Evolutionary conservation across 2,113 vertebrate species (phyloP).

Genomic region (Noctilio leporinus): DNA sequence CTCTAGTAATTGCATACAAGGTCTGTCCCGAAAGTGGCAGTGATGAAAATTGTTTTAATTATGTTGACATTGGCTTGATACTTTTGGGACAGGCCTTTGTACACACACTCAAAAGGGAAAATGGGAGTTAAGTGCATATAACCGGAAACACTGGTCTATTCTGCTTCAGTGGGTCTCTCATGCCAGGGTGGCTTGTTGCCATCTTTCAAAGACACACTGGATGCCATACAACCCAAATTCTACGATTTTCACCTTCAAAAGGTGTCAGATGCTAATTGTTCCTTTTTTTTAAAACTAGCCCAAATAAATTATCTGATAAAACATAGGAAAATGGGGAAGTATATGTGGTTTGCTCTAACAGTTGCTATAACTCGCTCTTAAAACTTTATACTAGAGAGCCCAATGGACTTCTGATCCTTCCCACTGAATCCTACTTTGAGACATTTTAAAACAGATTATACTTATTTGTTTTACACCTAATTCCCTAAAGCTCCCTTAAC

Average conservation of each 20-base stretch:
- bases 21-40: too few relatives aligned
- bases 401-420: not conserved
- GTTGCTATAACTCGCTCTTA: not conserved
- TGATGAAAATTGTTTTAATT: too few relatives aligned
- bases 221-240: not conserved
- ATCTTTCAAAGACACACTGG: not conserved
- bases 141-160: not conserved
- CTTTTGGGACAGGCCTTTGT: too few relatives aligned
- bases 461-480: not conserved
- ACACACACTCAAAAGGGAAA: not conserved
- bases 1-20: too few relatives aligned
- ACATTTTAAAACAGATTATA: not conserved
- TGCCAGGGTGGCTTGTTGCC: fast-evolving
- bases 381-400: fast-evolving
- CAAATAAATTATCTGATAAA: not conserved
- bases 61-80: too few relatives aligned
- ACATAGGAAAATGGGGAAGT: not conserved
- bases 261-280: not conserved
- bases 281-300: not conserved
- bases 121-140: fast-evolving
- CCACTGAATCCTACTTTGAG: not conserved
- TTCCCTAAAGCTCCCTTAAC: not conserved
- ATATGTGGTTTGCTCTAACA: not conserved
- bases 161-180: too few relatives aligned
- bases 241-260: not conserved